phyloP scores from a whole-genome alignment of 2,113 vertebrate species.

The Pleuronectes platessa region DNA sequence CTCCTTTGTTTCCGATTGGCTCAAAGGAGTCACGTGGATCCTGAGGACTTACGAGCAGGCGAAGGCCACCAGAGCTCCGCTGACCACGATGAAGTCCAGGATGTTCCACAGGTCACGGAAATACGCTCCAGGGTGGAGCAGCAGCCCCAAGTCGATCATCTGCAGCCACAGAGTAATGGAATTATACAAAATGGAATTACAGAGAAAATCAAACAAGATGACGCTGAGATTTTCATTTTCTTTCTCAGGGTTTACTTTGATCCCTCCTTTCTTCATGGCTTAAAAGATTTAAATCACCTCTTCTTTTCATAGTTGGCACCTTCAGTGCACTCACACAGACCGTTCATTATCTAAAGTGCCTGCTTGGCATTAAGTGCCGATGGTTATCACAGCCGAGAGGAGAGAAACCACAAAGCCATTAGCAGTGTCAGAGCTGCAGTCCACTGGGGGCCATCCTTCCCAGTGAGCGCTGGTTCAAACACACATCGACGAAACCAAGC shows the following conservation, averaged over 20 bases:
- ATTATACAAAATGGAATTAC: neutral
- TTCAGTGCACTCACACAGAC: neutral
- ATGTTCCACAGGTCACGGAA: constrained; percentile 92
- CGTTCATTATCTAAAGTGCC: neutral
- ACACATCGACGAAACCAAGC: too few species aligned
- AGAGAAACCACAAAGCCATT: neutral
- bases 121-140: constrained; percentile 84
- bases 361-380: too few species aligned
- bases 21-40: neutral
- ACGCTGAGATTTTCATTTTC: neutral
- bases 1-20: too few species aligned
- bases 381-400: neutral
- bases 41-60: constrained; percentile 94
- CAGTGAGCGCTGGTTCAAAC: too few species aligned
- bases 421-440: neutral
- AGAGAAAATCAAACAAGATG: neutral
- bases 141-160: constrained; percentile 86
- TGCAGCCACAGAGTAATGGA: constrained; percentile 27
- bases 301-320: too few species aligned
- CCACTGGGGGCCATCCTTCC: too few species aligned
- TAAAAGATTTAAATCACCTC: too few species aligned
- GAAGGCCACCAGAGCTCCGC: constrained; percentile 96
- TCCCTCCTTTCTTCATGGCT: neutral
- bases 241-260: neutral
- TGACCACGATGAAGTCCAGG: constrained; percentile 99